phyloP scores from a whole-genome alignment of 2,888 invertebrate genomes.

The Brachypalpus laphriformis region DNA sequence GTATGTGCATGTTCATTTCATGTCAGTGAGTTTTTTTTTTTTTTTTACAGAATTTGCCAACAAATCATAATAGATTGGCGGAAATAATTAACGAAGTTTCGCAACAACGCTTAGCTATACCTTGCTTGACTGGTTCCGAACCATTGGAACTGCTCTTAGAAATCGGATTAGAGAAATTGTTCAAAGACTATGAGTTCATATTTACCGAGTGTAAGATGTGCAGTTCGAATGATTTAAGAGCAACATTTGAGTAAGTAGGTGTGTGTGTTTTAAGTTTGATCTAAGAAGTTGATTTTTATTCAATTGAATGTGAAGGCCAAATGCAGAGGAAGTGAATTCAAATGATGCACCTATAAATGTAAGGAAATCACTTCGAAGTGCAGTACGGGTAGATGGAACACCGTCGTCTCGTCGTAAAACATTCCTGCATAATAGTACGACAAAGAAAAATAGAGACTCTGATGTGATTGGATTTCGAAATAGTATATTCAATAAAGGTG shows the following conservation, averaged over 20 bases:
- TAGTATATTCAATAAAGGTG: conserved; percentile 79
- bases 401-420: conserved; percentile 77
- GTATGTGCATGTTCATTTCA: conserved; percentile 2
- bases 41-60: conserved; percentile 80
- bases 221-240: conserved; percentile 77
- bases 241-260: conserved; percentile 69
- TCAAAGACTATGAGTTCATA: conserved; percentile 82
- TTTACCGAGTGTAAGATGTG: conserved; percentile 81
- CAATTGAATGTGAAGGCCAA: conserved; percentile 18
- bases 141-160: conserved; percentile 82
- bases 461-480: conserved; percentile 79
- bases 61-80: conserved; percentile 81
- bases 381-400: conserved; percentile 76
- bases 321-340: conserved; percentile 15
- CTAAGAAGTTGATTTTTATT: background rate
- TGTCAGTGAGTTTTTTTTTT: conserved; percentile 26
- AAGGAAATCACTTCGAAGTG: conserved; percentile 81
- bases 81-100: conserved; percentile 82
- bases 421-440: conserved; percentile 77
- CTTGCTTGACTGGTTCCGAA: conserved; percentile 81
- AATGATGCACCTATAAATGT: conserved; percentile 75
- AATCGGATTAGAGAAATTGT: conserved; percentile 82
- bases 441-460: conserved; percentile 72
- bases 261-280: background rate
- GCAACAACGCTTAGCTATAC: conserved; percentile 82